Percentiles rank a stretch among this genome's conserved stretches.
These are phyloP conservation scores for Lycopodina hypogea DNA, from an alignment of 37 sponge, comb jelly and placozoan species.

Conservation along the genomic window DNA sequence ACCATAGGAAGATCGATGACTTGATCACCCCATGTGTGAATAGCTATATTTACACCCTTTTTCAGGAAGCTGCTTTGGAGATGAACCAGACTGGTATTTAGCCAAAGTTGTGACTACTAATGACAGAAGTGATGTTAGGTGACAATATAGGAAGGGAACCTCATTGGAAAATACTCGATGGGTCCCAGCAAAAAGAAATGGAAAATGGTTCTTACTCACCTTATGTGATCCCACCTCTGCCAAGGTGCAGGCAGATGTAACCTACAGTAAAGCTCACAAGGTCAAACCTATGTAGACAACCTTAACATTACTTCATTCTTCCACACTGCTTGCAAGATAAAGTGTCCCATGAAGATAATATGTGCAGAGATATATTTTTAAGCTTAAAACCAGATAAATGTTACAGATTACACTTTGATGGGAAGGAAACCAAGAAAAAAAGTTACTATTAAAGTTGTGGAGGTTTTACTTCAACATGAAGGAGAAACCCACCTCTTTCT, in stretches of 20 bases:
- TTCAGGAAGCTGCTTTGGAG: constrained; percentile 8
- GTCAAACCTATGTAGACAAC: too few relatives aligned
- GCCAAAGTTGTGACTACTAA: constrained; percentile 7
- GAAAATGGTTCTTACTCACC: too few relatives aligned
- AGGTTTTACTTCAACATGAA: not conserved
- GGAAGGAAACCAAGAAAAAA: not conserved
- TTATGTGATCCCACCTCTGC: not conserved
- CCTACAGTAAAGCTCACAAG: constrained; percentile 2
- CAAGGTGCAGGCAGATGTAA: too few relatives aligned
- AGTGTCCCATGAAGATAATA: not conserved
- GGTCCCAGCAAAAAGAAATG: too few relatives aligned
- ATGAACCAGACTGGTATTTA: constrained; percentile 18
- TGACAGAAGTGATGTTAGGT: not conserved
- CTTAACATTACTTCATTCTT: constrained; percentile 6
- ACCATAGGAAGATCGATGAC: not conserved
- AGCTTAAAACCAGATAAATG: constrained; percentile 16
- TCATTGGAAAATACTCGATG: not conserved
- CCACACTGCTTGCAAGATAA: not conserved
- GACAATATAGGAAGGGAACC: not conserved
- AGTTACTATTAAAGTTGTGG: not conserved
- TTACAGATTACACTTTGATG: not conserved
- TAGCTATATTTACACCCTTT: not conserved
- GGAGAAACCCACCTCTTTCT: constrained; percentile 3
- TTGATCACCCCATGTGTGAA: not conserved
- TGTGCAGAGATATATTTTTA: not conserved